phyloP scores from a whole-genome alignment of 2,113 vertebrate genomes.

The Tonatia bakeri region DNA sequence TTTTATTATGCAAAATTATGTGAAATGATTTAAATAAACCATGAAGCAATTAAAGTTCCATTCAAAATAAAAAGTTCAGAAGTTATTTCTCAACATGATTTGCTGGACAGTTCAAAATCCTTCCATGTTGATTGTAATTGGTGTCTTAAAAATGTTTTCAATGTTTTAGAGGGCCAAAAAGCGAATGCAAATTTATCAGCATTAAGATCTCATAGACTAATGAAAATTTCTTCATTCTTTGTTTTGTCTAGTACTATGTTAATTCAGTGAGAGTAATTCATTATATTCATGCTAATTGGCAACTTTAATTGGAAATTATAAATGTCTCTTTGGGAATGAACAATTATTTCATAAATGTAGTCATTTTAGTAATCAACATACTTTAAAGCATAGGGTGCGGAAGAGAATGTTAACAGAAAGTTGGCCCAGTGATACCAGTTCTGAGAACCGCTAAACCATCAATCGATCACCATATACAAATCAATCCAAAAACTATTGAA shows the following conservation, averaged over 20 bases:
- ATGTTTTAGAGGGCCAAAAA: not conserved
- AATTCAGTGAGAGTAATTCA: constrained; percentile 34
- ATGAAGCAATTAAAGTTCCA: not conserved
- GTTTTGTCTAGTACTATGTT: constrained; percentile 47
- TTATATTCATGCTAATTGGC: constrained; percentile 54
- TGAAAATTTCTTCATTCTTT: constrained; percentile 53
- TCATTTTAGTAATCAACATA: constrained; percentile 18
- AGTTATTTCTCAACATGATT: not conserved
- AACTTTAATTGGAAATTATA: constrained; percentile 58
- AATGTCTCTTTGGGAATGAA: constrained; percentile 60
- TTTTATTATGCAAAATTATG: not conserved
- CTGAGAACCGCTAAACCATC: constrained; percentile 15
- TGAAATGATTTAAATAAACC: not conserved
- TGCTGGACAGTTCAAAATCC: not conserved
- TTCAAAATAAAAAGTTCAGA: not conserved
- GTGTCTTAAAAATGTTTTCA: not conserved
- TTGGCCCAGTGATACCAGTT: not conserved
- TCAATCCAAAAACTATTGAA: not conserved
- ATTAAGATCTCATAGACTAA: constrained; percentile 38
- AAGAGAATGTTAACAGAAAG: constrained; percentile 35
- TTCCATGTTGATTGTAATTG: not conserved
- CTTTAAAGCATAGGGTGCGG: not conserved
- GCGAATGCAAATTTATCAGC: constrained; percentile 14
- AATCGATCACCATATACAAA: not conserved
- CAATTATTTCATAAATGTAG: constrained; percentile 38